These are phyloP conservation scores for Paracentrotus lividus DNA, from an alignment of 53 echinoderm and acorn worm species.

Conservation along the genomic window DNA sequence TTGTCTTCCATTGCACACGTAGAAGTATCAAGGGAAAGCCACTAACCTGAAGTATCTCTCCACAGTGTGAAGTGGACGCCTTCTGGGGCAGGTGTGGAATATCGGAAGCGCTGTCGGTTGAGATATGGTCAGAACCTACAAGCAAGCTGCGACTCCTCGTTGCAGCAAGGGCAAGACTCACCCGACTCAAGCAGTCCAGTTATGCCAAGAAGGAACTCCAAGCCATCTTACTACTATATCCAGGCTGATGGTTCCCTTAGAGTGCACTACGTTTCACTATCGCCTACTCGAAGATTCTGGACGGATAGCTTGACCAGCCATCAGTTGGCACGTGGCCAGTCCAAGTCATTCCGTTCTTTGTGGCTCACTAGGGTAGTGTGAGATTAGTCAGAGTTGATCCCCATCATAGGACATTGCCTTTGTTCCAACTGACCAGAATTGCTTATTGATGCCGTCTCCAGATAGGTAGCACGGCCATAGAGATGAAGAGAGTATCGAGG, in stretches of 20 bases:
- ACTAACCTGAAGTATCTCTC: too few species aligned
- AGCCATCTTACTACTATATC: too few species aligned
- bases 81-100: too few species aligned
- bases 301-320: constrained; percentile 83
- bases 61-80: too few species aligned
- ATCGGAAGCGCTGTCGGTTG: too few species aligned
- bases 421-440: not conserved
- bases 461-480: not conserved
- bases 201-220: not conserved
- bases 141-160: too few species aligned
- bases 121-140: too few species aligned
- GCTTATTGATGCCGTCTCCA: not conserved
- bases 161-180: too few species aligned
- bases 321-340: constrained; percentile 73
- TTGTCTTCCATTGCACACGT: too few species aligned
- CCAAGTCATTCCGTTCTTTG: constrained; percentile 66
- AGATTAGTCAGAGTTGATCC: not conserved
- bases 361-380: not conserved
- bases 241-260: constrained; percentile 26
- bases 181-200: not conserved
- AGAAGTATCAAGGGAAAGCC: too few species aligned
- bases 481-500: constrained; percentile 43
- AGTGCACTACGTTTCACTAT: constrained; percentile 37
- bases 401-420: not conserved
- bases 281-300: constrained; percentile 78